Evolutionary conservation across 2,888 invertebrate species (phyloP).

Genomic region (Pyrgus malvae): DNA sequence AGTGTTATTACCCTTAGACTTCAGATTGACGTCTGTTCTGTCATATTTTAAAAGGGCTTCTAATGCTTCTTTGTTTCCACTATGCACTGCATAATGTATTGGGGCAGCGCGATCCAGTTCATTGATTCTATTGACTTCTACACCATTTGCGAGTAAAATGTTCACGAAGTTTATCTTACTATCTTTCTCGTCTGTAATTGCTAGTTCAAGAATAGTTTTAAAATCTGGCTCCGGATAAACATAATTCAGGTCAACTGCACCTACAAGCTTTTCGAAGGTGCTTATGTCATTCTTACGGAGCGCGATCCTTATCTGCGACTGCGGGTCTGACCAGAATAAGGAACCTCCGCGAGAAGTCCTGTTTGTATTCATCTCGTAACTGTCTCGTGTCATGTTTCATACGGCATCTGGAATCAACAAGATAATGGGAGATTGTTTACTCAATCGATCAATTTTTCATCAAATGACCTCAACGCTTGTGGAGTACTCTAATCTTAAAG

Average conservation of each 20-base stretch:
- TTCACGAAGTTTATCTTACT: constrained; percentile 80
- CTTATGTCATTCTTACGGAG: constrained; percentile 75
- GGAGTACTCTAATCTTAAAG: constrained; percentile 44
- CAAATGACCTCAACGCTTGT: constrained; percentile 38
- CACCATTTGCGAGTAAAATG: constrained; percentile 82
- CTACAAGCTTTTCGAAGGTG: constrained; percentile 77
- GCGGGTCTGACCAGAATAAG: constrained; percentile 71
- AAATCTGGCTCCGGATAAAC: constrained; percentile 81
- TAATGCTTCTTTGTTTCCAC: constrained; percentile 73
- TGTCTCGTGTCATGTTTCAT: constrained; percentile 66
- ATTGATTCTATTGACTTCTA: constrained; percentile 82
- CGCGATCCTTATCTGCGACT: constrained; percentile 74
- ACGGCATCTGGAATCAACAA: constrained; percentile 65
- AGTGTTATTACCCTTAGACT: constrained; percentile 72
- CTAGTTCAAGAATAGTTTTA: constrained; percentile 83
- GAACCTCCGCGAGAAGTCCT: constrained; percentile 66
- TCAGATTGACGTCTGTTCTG: constrained; percentile 73
- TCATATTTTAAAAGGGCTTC: constrained; percentile 69
- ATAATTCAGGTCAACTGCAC: constrained; percentile 76
- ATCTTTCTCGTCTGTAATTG: constrained; percentile 75
- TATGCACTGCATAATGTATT: constrained; percentile 84
- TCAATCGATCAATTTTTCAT: constrained; percentile 53
- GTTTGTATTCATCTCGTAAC: constrained; percentile 73
- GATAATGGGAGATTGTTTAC: constrained; percentile 41
- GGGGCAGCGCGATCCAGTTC: constrained; percentile 82